These are phyloP conservation scores for Gymnocypris eckloni DNA, from an alignment of 2,797 vertebrate genomes.

Conservation along the genomic window DNA sequence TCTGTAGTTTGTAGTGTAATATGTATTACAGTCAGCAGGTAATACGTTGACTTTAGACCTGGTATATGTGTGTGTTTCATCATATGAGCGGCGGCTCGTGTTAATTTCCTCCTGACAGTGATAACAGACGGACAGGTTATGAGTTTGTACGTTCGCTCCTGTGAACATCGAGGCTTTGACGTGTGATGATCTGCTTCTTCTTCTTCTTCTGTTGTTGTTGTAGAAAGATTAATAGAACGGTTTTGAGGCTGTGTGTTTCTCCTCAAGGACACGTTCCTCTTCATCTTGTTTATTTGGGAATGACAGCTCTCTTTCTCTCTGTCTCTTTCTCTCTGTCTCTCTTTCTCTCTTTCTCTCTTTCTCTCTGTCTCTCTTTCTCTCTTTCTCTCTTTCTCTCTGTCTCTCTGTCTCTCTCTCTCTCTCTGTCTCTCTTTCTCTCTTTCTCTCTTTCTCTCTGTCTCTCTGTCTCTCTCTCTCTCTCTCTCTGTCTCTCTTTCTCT, in stretches of 20 bases:
- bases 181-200: background rate
- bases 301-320: conserved; percentile 31
- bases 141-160: background rate
- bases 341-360: conserved; percentile 26
- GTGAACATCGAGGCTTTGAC: background rate
- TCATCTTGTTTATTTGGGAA: conserved; percentile 21
- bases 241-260: background rate
- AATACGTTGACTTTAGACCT: background rate
- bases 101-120: background rate
- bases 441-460: no score
- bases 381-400: no score
- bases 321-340: no score
- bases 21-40: background rate
- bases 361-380: no score
- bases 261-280: conserved; percentile 14
- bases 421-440: no score
- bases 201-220: background rate
- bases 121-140: background rate
- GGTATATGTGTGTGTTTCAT: background rate
- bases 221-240: background rate
- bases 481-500: no score
- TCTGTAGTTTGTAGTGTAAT: background rate
- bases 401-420: no score
- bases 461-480: no score
- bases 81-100: background rate